Evolutionary conservation across 2,113 vertebrate species (phyloP), one percentile per base, ranked within the genome.

Genomic region (Rhynchopsitta pachyrhyncha): DNA sequence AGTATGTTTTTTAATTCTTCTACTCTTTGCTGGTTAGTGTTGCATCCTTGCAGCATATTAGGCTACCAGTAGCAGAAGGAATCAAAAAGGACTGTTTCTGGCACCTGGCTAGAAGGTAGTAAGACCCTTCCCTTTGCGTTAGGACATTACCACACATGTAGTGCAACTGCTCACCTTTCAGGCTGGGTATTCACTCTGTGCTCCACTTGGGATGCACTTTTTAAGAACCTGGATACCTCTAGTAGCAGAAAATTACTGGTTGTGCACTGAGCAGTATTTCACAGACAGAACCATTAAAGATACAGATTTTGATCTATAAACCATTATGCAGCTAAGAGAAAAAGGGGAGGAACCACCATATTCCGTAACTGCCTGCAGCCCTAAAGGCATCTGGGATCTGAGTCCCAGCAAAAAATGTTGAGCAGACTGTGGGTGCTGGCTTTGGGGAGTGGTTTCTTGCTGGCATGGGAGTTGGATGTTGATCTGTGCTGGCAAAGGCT

Each of bases 241-340:
- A 50, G 10, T 5, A 88, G 35, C 55, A 81, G 82, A 86, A 92
- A 92, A 64, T 3, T 29, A 42, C 23, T 59, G 49, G 13, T 2
- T 66, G 63, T 15, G 24, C 55, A 28, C 1, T 33, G 44, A 86
- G 63, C 23, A 59, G 37, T 28, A 82, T 31, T 91, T 59, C 19
- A 71, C 0, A 0, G 55, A 52, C 25, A 0, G 0, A 88, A 92
- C 75, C 1, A 1, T n/a, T 85, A 55, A 44, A 84, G 39, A 62
- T 20, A 60, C 4, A 59, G 76, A 81, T 86, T 93, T 78, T 71
- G 55, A 95, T 90, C 88, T 82, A 68, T 52, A 60, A 63, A 86
- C 63, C 3, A 3, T n/a, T 63, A 39, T 9, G 35, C 25, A 83
- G 41, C 39, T 76, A 42, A 86, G 55, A 86, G 57, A 78, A 81